Base-by-base conservation (phyloP, 2,113 vertebrate species). In the Pituophis catenifer region DNA sequence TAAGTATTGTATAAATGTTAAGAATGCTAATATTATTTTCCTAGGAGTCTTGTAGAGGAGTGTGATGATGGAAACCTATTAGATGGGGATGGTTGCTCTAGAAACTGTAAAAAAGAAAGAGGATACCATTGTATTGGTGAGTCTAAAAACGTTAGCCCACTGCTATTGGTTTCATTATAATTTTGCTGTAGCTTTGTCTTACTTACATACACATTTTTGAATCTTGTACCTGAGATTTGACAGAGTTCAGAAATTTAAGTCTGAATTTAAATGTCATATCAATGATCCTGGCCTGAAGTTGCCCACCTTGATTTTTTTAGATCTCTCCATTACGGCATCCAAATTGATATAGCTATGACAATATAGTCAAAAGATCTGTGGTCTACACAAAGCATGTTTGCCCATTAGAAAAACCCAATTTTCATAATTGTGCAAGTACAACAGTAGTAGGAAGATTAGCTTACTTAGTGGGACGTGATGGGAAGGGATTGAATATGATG, bases 21-120 rank as follows among this genome's bases (percentile, higher is more conserved):
- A 62, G 44, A 50, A 23, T 59, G 33, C 23, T 59, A 44, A 48
- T 89, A 11, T 0, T 0, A 44, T 88, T 38, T 55, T 93, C 33
- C 89, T 88, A 99, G 99, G 97, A 97, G 59, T 75, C 92, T 97
- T 57, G 97, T 96, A 48, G 99, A 99, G 91, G 98, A 99, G 93
- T 99, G 99, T 29, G 99, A 99, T 90, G 99, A 99, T 91, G 98
- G 98, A 29, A 98, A 99, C 94, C 97, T 99, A 91, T 52, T 99
- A 96, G 98, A 98, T 33, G 98, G 98, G 65, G 99, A 99, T 11
- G 99, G 99, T 88, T 99, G 99, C 94, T 99, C 99, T n/a, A 98
- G 98, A 96, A 98, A 97, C 8, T 99, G 99, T 95, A 94, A 93
- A 38, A 98, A 97, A 89, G 99, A 99, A 93, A 94, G 95, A 94